Conservation (phyloP, 2,888 invertebrate species). For the Lasioglossum figueresi region DNA sequence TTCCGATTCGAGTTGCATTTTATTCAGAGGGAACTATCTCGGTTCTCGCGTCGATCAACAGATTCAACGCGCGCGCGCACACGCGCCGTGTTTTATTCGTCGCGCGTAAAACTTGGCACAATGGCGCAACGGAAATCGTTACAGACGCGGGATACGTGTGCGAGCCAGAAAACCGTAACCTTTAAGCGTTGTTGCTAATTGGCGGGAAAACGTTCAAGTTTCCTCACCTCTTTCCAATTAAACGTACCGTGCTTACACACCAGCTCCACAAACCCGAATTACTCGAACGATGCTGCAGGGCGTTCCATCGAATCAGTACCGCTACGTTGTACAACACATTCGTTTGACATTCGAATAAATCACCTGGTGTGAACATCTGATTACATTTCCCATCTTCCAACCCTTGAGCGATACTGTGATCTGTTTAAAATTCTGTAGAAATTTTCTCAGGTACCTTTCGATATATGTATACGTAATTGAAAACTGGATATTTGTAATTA, state of each 20-base stretch:
- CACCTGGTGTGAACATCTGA: neutral
- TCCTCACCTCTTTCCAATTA: slow-evolving; percentile 6
- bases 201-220: slow-evolving; percentile 21
- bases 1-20: neutral
- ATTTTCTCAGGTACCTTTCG: neutral
- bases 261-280: neutral
- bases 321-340: neutral
- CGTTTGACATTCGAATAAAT: neutral
- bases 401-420: neutral
- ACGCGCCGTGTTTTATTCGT: neutral
- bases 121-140: neutral
- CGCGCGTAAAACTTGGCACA: slow-evolving; percentile 13
- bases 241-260: neutral
- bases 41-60: neutral
- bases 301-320: neutral
- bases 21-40: neutral
- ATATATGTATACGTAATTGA: too few relatives aligned
- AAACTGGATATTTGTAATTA: too few relatives aligned
- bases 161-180: slow-evolving; percentile 14
- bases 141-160: neutral
- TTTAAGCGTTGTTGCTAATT: slow-evolving; percentile 6
- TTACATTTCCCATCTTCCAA: neutral
- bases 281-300: neutral
- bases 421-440: neutral
- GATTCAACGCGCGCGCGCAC: neutral